Conservation (phyloP, 2,797 vertebrate species). For the Lemur catta region DNA sequence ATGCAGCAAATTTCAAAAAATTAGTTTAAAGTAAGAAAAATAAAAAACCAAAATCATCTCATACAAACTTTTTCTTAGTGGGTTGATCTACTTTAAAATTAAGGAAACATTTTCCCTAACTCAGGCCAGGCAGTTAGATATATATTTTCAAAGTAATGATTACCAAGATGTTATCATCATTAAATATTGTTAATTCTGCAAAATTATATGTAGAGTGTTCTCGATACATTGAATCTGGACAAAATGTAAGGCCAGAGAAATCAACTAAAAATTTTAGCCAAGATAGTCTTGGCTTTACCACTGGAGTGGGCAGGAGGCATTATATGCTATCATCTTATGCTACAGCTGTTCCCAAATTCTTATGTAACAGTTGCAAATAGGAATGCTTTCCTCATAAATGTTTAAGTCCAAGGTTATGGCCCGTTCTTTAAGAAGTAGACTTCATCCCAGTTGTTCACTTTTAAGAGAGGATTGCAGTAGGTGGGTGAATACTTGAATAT, state of each 20-base stretch:
- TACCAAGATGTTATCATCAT: background rate
- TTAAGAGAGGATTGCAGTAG: conserved; percentile 12
- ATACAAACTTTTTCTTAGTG: background rate
- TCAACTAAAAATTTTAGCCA: background rate
- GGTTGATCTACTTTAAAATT: background rate
- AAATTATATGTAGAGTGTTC: background rate
- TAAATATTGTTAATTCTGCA: background rate
- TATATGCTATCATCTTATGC: background rate
- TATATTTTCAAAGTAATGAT: background rate
- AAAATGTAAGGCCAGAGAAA: conserved; percentile 36
- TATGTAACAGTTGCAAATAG: conserved; percentile 39
- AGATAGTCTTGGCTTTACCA: background rate
- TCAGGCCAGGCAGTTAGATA: background rate
- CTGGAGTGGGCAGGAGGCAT: background rate
- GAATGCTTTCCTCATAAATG: conserved; percentile 39
- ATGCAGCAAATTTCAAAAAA: conserved; percentile 42
- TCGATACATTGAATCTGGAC: background rate
- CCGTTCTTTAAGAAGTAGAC: conserved; percentile 20
- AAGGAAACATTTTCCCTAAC: background rate
- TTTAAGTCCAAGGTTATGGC: conserved; percentile 25
- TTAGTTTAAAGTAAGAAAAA: background rate
- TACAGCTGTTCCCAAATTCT: conserved; percentile 59
- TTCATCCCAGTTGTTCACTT: conserved; percentile 38
- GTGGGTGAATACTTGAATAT: background rate
- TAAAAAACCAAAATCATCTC: background rate